These are phyloP conservation scores for Drosophila lacicola DNA, from an alignment of 2,888 invertebrate genomes.

Conservation along the genomic window DNA sequence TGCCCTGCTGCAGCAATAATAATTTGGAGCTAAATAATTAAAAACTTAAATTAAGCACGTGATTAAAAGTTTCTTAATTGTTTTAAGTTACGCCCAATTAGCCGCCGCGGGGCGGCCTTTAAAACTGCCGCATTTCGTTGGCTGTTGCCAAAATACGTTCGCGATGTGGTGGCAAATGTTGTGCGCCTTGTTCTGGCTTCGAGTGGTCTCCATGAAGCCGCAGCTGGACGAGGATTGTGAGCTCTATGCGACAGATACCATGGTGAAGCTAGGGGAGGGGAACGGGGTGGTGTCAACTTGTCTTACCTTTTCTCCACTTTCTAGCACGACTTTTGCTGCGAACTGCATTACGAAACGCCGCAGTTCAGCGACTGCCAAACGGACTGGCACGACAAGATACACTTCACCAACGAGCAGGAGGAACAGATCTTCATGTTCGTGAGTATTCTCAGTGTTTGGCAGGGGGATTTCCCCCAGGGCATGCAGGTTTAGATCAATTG, in stretches of 20 bases:
- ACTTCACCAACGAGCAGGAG: slow-evolving; percentile 40
- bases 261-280: slow-evolving; percentile 46
- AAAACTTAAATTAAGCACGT: slow-evolving; percentile 52
- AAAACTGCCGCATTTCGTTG: slow-evolving; percentile 33
- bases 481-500: too few species aligned
- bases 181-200: slow-evolving; percentile 6
- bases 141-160: slow-evolving; percentile 22
- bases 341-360: slow-evolving; percentile 68
- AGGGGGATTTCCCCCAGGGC: too few species aligned
- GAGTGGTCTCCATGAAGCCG: slow-evolving; percentile 20
- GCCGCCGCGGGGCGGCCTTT: slow-evolving; percentile 32
- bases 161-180: slow-evolving; percentile 7
- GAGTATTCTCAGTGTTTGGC: slow-evolving; percentile 21
- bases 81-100: slow-evolving; percentile 67
- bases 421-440: slow-evolving; percentile 69
- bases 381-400: slow-evolving; percentile 63
- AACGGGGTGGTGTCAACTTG: too few species aligned
- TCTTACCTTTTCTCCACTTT: not conserved
- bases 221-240: slow-evolving; percentile 66
- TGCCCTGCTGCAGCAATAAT: not conserved
- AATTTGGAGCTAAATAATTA: slow-evolving; percentile 45
- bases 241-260: slow-evolving; percentile 59
- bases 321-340: slow-evolving; percentile 78
- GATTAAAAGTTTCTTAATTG: slow-evolving; percentile 55
- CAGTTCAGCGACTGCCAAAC: slow-evolving; percentile 66